Conservation (phyloP, 2,888 invertebrate genomes). For the Cryptocephalus primarius region DNA sequence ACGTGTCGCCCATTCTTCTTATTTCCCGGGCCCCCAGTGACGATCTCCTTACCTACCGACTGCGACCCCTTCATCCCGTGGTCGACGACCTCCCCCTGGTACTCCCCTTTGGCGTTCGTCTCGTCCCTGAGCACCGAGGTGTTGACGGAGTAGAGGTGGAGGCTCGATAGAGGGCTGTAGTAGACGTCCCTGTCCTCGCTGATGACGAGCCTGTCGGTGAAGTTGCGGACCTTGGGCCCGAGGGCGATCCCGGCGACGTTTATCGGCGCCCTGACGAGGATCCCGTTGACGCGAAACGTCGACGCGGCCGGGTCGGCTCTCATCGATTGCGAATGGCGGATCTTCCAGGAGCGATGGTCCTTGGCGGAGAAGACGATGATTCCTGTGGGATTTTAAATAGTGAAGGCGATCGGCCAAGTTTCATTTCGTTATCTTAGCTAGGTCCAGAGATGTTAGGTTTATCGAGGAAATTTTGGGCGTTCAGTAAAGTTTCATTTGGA, state of each 20-base stretch:
- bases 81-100: conserved; percentile 41
- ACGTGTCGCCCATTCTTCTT: too few species aligned
- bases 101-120: conserved; percentile 28
- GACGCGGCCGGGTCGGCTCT: conserved; percentile 46
- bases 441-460: too few species aligned
- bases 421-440: too few species aligned
- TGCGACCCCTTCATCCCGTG: conserved; percentile 36
- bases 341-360: conserved; percentile 58
- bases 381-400: conserved; percentile 35
- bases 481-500: too few species aligned
- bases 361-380: conserved; percentile 57
- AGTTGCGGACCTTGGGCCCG: conserved; percentile 39
- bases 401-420: not conserved
- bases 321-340: conserved; percentile 55
- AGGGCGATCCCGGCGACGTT: conserved; percentile 63
- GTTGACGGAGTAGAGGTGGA: conserved; percentile 53
- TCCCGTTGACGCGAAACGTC: conserved; percentile 49
- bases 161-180: conserved; percentile 59
- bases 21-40: too few species aligned
- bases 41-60: conserved; percentile 8
- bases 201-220: conserved; percentile 16
- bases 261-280: conserved; percentile 45
- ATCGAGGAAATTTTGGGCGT: too few species aligned
- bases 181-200: conserved; percentile 43
- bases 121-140: conserved; percentile 50